Evolutionary conservation across 2,113 vertebrate genomes (phyloP), one percentile per base, ranked within the genome.

Genomic region (Dicerorhinus sumatrensis): DNA sequence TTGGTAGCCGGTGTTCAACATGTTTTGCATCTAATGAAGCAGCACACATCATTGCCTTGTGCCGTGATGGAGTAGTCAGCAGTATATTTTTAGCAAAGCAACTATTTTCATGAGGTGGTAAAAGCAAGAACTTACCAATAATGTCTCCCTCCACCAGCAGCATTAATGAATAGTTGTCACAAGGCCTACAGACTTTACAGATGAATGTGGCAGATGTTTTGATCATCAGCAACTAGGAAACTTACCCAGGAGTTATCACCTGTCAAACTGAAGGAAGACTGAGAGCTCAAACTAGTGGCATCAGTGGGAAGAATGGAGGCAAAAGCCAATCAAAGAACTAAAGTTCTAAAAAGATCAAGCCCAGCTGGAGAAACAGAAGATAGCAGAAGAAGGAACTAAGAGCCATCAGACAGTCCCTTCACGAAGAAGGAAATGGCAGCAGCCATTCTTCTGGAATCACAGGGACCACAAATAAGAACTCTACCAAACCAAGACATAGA

Each of bases 291-390:
- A 67, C 98, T 99, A 80, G 99, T 99, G 92, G 94, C 56, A 9
- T 91, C 99, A 67, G 97, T 99, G 85, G 98, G 98, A 97, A 99
- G 97, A 98, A 99, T 99, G 99, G 99, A 99, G 98, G 98, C 98
- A 73, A 99, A 99, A 97, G 99, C 99, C 92, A 99, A 99, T 51
- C 99, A 99, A 97, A 99, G 99, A 92, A 98, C 97, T 96, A 99
- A 99, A 97, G 98, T 99, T 46, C 98, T 97, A 95, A 99, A 99
- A 98, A 87, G 99, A 99, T 94, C 98, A 98, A 96, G 89, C 98
- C 54, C 99, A 99, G 98, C 12, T 92, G 65, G 51, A 33, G 6
- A 96, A 93, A 85, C 54, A 46, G 54, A 95, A 99, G 99, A 97
- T 99, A 29, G 97, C 87, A 99, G 33, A 98, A 97, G 97, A 98